Conservation (phyloP, 2,888 invertebrate genomes). For the Scaptomyza reducta region DNA sequence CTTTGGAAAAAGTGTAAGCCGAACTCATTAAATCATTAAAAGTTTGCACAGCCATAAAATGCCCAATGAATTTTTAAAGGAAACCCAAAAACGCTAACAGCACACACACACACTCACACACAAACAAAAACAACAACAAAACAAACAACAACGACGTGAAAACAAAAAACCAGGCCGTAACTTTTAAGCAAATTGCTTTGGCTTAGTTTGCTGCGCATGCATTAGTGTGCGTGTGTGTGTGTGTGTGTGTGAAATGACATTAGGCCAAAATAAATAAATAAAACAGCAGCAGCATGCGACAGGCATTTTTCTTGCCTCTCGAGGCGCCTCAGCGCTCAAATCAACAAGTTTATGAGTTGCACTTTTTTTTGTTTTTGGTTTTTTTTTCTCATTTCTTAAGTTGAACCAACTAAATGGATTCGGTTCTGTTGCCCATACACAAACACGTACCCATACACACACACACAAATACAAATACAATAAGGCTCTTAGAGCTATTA, state of each 20-base stretch:
- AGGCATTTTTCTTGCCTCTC: constrained; percentile 21
- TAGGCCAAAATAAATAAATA: constrained; percentile 64
- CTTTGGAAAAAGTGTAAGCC: constrained; percentile 33
- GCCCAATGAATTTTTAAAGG: constrained; percentile 55
- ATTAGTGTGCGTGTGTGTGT: neutral
- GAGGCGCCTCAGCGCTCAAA: constrained; percentile 43
- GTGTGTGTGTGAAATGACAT: constrained; percentile 57
- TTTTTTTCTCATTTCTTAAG: constrained; percentile 15
- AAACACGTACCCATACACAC: constrained; percentile 15
- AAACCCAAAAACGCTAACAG: constrained; percentile 23
- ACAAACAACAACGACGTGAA: too few species aligned
- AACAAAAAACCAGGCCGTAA: constrained; percentile 12
- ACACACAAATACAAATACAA: constrained; percentile 3
- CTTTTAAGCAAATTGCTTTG: constrained; percentile 58
- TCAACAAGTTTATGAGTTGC: constrained; percentile 68
- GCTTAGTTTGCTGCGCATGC: constrained; percentile 30
- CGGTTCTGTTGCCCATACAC: constrained; percentile 6
- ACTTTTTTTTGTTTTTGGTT: constrained; percentile 30
- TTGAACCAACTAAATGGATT: constrained; percentile 27
- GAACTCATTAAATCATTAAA: constrained; percentile 56
- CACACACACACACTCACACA: neutral
- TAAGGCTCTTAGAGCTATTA: constrained; percentile 23
- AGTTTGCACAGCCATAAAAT: constrained; percentile 55
- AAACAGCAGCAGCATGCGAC: constrained; percentile 37
- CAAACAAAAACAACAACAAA: neutral